These are phyloP conservation scores for Rana temporaria DNA, from an alignment of 2,113 vertebrate species.

Conservation along the genomic window DNA sequence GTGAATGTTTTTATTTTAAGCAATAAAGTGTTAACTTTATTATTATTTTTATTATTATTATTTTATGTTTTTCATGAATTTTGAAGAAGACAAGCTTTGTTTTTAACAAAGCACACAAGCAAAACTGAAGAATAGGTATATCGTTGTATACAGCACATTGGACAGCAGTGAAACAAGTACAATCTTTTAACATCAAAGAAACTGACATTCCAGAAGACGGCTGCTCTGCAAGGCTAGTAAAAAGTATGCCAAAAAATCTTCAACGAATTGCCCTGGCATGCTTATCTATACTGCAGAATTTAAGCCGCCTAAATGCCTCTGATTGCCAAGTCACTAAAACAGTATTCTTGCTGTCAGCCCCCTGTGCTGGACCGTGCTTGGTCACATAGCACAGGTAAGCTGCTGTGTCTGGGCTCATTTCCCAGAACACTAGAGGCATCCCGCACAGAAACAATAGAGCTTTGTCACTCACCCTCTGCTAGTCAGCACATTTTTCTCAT, in stretches of 20 bases:
- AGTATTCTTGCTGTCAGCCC: constrained; percentile 72
- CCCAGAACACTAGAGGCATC: constrained; percentile 80
- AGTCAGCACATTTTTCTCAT: constrained; percentile 65
- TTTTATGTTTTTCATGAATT: too few species aligned
- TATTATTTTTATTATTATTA: too few species aligned
- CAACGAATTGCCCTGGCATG: not conserved
- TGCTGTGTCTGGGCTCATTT: constrained; percentile 76
- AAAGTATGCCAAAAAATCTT: not conserved
- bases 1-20: too few species aligned
- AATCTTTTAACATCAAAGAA: too few species aligned
- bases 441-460: constrained; percentile 79
- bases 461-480: constrained; percentile 83
- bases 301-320: constrained; percentile 66
- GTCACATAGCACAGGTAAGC: constrained; percentile 82
- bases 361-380: constrained; percentile 72
- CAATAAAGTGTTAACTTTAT: too few species aligned
- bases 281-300: not conserved
- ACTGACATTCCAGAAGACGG: too few species aligned
- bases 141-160: too few species aligned
- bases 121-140: too few species aligned
- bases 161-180: too few species aligned
- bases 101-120: too few species aligned
- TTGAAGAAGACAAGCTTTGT: too few species aligned
- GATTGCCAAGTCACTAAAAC: constrained; percentile 77
- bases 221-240: too few species aligned